phyloP scores from a whole-genome alignment of 2,113 vertebrate species.

The Nibea coibor region DNA sequence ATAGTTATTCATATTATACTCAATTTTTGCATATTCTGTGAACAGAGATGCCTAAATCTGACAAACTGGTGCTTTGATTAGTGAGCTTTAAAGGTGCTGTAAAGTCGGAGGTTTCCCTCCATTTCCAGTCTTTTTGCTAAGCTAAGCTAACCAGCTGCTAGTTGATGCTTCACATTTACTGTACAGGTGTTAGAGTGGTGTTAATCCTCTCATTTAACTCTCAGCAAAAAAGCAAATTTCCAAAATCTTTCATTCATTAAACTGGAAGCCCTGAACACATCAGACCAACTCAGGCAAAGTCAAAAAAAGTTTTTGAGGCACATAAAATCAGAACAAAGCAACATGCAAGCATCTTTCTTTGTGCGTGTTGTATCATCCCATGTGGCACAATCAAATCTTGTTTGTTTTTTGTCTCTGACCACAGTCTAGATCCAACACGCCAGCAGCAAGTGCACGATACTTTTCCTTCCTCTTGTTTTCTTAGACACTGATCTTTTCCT shows the following conservation, averaged over 20 bases:
- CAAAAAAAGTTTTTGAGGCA: neutral
- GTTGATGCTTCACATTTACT: too few relatives aligned
- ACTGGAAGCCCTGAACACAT: neutral
- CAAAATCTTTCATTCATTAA: neutral
- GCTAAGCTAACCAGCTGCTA: too few relatives aligned
- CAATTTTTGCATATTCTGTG: too few relatives aligned
- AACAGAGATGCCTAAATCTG: too few relatives aligned
- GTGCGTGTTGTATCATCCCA: neutral
- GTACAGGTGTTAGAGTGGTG: too few relatives aligned
- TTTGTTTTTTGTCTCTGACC: neutral
- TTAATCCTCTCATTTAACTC: neutral
- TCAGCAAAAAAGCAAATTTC: neutral
- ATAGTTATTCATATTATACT: too few relatives aligned
- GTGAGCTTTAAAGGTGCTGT: too few relatives aligned
- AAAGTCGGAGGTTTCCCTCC: too few relatives aligned
- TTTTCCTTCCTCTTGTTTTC: slow-evolving; percentile 3
- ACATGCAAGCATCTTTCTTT: neutral
- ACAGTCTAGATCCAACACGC: neutral
- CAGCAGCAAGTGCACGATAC: neutral
- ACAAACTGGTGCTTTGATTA: too few relatives aligned
- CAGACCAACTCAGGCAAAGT: neutral
- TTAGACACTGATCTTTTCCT: slow-evolving; percentile 11
- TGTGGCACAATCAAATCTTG: slow-evolving; percentile 1
- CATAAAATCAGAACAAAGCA: neutral
- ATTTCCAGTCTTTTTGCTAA: too few relatives aligned